A percentile compares a stretch with the other conserved stretches of the same genome.
Evolutionary conservation across 2,113 vertebrate species (phyloP).

Genomic region (Perccottus glenii): DNA sequence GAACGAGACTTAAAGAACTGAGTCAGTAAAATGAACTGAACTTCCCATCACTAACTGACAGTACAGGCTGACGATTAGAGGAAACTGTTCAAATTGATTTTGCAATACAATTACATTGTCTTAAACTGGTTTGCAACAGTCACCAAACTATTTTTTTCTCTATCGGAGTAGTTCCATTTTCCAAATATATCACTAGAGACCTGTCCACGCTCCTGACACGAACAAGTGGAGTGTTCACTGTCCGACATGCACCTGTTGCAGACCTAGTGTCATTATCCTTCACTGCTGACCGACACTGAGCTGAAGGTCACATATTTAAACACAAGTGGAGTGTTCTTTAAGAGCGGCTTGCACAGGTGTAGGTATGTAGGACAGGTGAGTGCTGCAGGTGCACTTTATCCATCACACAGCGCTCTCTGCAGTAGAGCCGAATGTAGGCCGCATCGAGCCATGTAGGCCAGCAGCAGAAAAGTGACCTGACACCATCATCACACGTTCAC

Average conservation of each 20-base stretch:
- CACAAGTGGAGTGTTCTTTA: not conserved
- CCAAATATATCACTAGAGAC: no score
- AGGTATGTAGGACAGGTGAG: slow-evolving; percentile 30
- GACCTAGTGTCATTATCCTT: not conserved
- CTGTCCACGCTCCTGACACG: not conserved
- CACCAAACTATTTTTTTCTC: no score
- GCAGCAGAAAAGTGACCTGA: slow-evolving; percentile 44
- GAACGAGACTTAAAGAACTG: no score
- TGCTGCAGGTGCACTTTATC: slow-evolving; percentile 15
- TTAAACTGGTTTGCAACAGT: no score
- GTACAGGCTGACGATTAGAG: no score
- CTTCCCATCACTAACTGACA: no score
- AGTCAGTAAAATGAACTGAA: no score
- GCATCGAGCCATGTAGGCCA: slow-evolving; percentile 40
- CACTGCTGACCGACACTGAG: not conserved
- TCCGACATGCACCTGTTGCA: not conserved
- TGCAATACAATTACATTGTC: no score
- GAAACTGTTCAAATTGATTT: no score
- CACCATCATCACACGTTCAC: not conserved
- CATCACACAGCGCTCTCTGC: slow-evolving; percentile 41
- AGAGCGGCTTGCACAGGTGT: slow-evolving; percentile 11
- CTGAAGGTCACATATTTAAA: not conserved
- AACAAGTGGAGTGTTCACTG: not conserved
- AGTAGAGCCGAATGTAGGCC: slow-evolving; percentile 50
- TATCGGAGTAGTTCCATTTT: no score